Conservation (phyloP, 2,888 invertebrate species). For the Drosophila longiperda region DNA sequence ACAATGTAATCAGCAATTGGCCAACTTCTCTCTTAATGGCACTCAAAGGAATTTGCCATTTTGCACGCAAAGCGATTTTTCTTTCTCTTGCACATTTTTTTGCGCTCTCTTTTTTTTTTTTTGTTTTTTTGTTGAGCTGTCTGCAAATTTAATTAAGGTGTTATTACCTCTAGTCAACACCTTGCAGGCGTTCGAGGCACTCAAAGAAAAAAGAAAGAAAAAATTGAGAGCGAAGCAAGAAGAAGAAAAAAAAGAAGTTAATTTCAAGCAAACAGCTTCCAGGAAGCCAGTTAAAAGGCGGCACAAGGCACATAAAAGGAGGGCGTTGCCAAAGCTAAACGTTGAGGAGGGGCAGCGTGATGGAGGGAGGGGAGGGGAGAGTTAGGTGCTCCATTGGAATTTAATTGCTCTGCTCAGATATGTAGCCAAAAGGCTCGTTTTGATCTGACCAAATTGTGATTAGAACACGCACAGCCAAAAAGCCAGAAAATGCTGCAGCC, state of each 20-base stretch:
- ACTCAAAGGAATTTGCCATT: conserved; percentile 48
- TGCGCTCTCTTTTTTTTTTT: not conserved
- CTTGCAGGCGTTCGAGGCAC: conserved; percentile 63
- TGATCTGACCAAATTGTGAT: conserved; percentile 49
- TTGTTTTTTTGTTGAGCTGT: conserved; percentile 23
- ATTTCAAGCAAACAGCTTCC: conserved; percentile 58
- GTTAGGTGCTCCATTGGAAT: conserved; percentile 20
- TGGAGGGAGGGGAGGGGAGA: not conserved
- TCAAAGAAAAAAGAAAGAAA: not conserved
- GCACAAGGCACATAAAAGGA: conserved; percentile 31
- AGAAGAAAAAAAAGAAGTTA: conserved; percentile 49
- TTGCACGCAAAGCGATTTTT: conserved; percentile 21
- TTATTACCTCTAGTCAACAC: conserved; percentile 76
- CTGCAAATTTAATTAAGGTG: conserved; percentile 77
- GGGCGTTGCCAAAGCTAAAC: conserved; percentile 30
- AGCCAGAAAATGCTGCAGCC: conserved; percentile 9
- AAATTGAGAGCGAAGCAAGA: not conserved
- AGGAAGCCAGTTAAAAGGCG: conserved; percentile 57
- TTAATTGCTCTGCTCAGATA: conserved; percentile 40
- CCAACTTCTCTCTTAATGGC: conserved; percentile 54
- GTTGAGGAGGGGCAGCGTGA: not conserved
- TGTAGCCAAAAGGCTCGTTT: conserved; percentile 35
- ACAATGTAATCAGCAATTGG: conserved; percentile 66
- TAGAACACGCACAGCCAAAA: conserved; percentile 18
- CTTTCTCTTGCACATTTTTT: not conserved